phyloP scores from a whole-genome alignment of 2,797 vertebrate genomes.

The Adrianichthys oophorus region DNA sequence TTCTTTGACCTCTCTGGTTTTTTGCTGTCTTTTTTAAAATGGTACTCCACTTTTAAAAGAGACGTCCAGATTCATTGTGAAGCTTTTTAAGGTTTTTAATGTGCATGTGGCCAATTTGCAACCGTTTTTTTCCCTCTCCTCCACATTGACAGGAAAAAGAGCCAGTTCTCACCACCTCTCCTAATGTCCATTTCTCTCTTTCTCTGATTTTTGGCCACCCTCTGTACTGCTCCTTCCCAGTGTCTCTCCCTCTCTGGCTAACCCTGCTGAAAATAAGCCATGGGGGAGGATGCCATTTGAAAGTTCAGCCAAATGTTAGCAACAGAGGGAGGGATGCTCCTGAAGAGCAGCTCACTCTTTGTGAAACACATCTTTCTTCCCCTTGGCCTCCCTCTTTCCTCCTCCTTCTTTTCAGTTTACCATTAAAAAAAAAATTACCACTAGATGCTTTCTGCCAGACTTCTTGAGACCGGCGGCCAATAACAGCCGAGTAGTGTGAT shows the following conservation, averaged over 20 bases:
- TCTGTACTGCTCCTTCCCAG: constrained; percentile 76
- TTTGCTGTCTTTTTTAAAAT: no score
- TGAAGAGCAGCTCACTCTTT: constrained; percentile 79
- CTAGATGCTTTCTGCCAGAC: constrained; percentile 39
- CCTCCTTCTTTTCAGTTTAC: constrained; percentile 40
- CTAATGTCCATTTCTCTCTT: constrained; percentile 66
- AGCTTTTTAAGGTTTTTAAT: no score
- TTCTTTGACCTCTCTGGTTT: no score
- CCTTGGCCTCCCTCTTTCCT: constrained; percentile 27
- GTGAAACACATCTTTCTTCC: constrained; percentile 56
- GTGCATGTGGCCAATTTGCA: no score
- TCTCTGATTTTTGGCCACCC: constrained; percentile 13
- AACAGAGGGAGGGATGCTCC: constrained; percentile 85
- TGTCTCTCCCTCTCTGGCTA: constrained; percentile 63
- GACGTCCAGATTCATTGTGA: no score
- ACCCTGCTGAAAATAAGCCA: constrained; percentile 84
- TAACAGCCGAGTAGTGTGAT: constrained; percentile 85
- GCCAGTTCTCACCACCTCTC: constrained; percentile 37
- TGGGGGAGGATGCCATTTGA: constrained; percentile 92
- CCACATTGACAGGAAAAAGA: no score
- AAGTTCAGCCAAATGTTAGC: constrained; percentile 99
- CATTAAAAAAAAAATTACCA: constrained; percentile 22
- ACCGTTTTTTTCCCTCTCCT: no score
- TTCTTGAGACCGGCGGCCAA: constrained; percentile 80
- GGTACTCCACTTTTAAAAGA: no score